Base-by-base conservation (phyloP, 2,113 vertebrate species). In the Chionomys nivalis region DNA sequence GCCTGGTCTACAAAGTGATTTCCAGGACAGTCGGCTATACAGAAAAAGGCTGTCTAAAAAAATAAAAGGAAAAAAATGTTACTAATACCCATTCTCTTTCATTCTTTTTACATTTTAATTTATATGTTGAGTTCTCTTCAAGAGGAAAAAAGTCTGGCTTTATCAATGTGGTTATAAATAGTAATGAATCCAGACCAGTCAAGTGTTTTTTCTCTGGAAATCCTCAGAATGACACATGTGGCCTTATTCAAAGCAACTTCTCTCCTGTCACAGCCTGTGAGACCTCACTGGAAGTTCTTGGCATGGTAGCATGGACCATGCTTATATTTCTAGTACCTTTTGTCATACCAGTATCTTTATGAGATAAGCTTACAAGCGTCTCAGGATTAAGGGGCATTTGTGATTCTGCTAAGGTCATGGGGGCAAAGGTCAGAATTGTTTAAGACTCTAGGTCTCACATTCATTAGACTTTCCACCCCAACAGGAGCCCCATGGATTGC, bases 171-270 rank as follows among this genome's bases (percentile, higher is more conserved):
- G 66, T 86, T 81, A 21, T 36, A 49, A n/a, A 17, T 75, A 81
- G 42, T 72, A 65, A 75, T 79, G 90, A 82, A 63, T 72, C 89
- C 88, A 49, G 5, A 86, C 44, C 73, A 13, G n/a, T 52, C 70
- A 33, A 44, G 6, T 76, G 26, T 91, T 93, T 96, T 95, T 90
- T 49, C 79, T 87, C 61, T 92, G 44, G 39, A 96, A 86, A 66
- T 85, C 42, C 49, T 78, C 66, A 94, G 61, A 85, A 28, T 87
- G 83, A 63, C 76, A 61, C 55, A 31, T n/a, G 8, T 44, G 24
- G 7, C 42, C 44, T 4, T 86, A 7, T 95, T 94, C 85, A 79
- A 85, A 96, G 26, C 65, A 61, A 78, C 9, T 8, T 28, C 83
- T 91, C 31, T 78, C 36, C 73, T 87, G 63, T 28, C 31, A 14